Evolutionary conservation across 2,797 vertebrate genomes (phyloP).

Genomic region (Tarsius wallacei): DNA sequence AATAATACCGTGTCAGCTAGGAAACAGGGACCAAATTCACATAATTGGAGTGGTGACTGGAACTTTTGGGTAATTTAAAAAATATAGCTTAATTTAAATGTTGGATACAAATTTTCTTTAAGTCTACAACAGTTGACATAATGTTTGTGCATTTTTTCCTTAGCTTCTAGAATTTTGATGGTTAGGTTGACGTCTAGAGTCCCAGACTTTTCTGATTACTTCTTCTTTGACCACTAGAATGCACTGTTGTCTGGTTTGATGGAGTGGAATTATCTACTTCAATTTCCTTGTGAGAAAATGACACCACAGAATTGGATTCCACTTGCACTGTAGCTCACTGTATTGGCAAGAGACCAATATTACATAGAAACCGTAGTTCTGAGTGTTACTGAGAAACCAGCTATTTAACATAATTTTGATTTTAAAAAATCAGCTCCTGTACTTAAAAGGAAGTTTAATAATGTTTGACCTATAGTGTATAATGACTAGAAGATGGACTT

Average conservation of each 20-base stretch:
- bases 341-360: constrained; percentile 48
- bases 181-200: background rate
- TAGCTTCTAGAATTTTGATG: constrained; percentile 21
- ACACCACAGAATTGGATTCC: background rate
- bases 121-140: background rate
- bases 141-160: constrained; percentile 37
- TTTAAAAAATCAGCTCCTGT: constrained; percentile 42
- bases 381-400: constrained; percentile 50
- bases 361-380: constrained; percentile 50
- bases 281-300: constrained; percentile 39
- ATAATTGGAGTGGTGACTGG: constrained; percentile 91
- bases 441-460: constrained; percentile 36
- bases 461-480: background rate
- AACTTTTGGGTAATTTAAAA: constrained; percentile 82
- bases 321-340: background rate
- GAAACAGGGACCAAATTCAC: constrained; percentile 86
- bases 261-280: constrained; percentile 5
- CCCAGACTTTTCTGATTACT: background rate
- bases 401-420: constrained; percentile 64
- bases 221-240: constrained; percentile 78
- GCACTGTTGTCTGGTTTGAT: constrained; percentile 73
- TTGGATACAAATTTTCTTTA: constrained; percentile 31
- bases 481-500: background rate
- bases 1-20: constrained; percentile 75
- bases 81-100: constrained; percentile 52